A percentile compares a stretch with the other conserved stretches of the same genome.
phyloP scores from a whole-genome alignment of 2,888 invertebrate species.

The Hymenopus coronatus region DNA sequence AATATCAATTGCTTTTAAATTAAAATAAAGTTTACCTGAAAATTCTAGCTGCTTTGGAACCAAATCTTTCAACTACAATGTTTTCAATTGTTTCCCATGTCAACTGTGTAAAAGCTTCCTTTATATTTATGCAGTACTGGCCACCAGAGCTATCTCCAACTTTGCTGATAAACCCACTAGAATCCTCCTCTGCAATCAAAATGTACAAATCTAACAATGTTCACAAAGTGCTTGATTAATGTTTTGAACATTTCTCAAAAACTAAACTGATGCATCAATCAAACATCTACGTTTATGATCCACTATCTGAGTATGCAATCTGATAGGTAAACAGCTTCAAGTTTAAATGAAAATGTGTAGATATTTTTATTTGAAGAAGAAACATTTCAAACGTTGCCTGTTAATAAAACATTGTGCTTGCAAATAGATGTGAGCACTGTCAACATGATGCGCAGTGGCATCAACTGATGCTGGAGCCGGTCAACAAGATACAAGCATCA shows the following conservation, averaged over 20 bases:
- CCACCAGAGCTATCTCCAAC: constrained; percentile 82
- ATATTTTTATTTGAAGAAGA: too few species aligned
- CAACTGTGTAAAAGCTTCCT: constrained; percentile 66
- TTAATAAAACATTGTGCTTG: too few species aligned
- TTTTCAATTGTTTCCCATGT: constrained; percentile 75
- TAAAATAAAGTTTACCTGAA: constrained; percentile 57
- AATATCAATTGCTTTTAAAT: not conserved
- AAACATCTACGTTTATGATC: too few species aligned
- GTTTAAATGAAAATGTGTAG: too few species aligned
- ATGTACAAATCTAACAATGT: not conserved
- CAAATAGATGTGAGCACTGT: too few species aligned
- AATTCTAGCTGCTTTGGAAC: constrained; percentile 79
- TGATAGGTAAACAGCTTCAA: too few species aligned
- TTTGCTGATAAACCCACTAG: constrained; percentile 69
- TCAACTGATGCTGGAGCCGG: too few species aligned
- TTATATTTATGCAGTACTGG: constrained; percentile 72
- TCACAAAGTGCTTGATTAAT: not conserved
- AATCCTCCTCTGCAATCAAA: constrained; percentile 66
- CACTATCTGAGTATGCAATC: too few species aligned
- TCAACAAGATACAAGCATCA: too few species aligned
- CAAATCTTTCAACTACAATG: constrained; percentile 80
- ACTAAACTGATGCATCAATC: too few species aligned
- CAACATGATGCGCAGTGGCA: too few species aligned
- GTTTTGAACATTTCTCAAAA: not conserved
- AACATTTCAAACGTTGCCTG: too few species aligned